A percentile compares a stretch with the other conserved stretches of the same genome.
These are phyloP conservation scores for Acleris laterana DNA, from an alignment of 2,888 invertebrate genomes.

Conservation along the genomic window DNA sequence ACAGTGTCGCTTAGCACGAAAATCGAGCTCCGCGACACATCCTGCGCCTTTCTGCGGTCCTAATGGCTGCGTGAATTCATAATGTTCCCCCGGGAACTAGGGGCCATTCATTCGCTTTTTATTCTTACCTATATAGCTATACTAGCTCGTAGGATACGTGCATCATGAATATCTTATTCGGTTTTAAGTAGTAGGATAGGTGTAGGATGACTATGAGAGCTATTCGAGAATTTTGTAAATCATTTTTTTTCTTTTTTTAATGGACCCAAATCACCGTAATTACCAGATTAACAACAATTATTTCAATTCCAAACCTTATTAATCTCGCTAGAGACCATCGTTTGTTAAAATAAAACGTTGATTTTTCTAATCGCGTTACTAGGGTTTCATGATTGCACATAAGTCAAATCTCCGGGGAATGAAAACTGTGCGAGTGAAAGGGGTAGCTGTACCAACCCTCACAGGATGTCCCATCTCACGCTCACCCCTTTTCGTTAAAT, in stretches of 20 bases:
- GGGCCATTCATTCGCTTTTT: slow-evolving; percentile 27
- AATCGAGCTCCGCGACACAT: slow-evolving; percentile 40
- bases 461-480: slow-evolving; percentile 6
- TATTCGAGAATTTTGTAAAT: too few relatives aligned
- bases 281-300: too few relatives aligned
- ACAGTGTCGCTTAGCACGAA: not conserved
- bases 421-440: slow-evolving; percentile 49
- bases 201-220: too few relatives aligned
- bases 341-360: not conserved
- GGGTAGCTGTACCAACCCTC: slow-evolving; percentile 44
- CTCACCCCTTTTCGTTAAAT: slow-evolving; percentile 24
- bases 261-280: too few relatives aligned
- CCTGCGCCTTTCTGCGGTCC: slow-evolving; percentile 53
- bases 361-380: slow-evolving; percentile 59
- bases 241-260: too few relatives aligned
- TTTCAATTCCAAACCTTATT: too few relatives aligned
- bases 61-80: slow-evolving; percentile 64
- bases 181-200: too few relatives aligned
- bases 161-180: too few relatives aligned
- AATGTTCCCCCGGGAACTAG: slow-evolving; percentile 48
- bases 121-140: slow-evolving; percentile 10
- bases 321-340: too few relatives aligned
- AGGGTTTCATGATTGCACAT: slow-evolving; percentile 58
- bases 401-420: slow-evolving; percentile 52
- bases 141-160: too few relatives aligned